Evolutionary conservation across 2,113 vertebrate genomes (phyloP).

Genomic region (Cariama cristata): DNA sequence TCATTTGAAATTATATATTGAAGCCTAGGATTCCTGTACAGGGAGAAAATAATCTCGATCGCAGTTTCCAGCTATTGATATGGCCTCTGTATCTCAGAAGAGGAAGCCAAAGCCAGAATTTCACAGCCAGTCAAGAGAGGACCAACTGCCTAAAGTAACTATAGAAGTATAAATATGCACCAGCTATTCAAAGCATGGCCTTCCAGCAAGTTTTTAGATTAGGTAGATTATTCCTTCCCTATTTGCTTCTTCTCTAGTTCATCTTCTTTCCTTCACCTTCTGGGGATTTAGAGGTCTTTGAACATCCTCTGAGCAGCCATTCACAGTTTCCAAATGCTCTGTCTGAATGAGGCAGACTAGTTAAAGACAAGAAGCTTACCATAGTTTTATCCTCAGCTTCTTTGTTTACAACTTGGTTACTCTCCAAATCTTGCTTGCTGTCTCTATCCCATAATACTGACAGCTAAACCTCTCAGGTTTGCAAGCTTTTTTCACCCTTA

Average conservation of each 20-base stretch:
- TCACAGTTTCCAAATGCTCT: background rate
- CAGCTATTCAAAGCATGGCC: slow-evolving; percentile 17
- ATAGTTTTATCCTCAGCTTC: background rate
- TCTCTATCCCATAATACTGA: background rate
- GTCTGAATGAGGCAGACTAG: background rate
- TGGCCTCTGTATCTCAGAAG: background rate
- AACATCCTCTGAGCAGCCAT: background rate
- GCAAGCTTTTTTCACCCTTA: background rate
- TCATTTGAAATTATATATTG: background rate
- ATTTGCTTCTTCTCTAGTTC: background rate
- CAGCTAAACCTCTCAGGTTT: background rate
- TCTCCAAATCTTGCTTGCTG: background rate
- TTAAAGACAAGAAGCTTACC: slow-evolving; percentile 24
- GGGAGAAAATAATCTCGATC: background rate
- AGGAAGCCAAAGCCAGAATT: slow-evolving; percentile 5
- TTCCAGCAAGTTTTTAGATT: slow-evolving; percentile 22
- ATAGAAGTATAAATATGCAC: background rate
- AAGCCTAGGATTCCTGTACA: background rate
- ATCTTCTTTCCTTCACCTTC: slow-evolving; percentile 21
- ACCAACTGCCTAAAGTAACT: background rate
- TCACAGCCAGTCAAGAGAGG: background rate
- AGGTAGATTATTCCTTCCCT: background rate
- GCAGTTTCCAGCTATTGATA: background rate
- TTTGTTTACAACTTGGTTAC: background rate
- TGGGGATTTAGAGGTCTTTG: slow-evolving; percentile 15